Evolutionary conservation across 92 coral and sea anemone species (phyloP).

Genomic region (Phymanthus crucifer): DNA sequence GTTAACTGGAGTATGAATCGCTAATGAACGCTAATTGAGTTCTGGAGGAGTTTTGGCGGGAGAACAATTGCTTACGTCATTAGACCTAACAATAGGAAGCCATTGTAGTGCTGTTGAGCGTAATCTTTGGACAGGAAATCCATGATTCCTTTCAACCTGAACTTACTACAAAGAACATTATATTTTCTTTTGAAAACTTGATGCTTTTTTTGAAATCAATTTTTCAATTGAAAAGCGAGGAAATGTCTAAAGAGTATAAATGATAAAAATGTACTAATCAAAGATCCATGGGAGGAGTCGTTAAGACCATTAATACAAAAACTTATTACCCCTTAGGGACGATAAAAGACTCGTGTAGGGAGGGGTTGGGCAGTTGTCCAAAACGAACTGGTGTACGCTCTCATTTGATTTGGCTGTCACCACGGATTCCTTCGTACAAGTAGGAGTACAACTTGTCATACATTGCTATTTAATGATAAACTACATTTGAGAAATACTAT

Average conservation of each 20-base stretch:
- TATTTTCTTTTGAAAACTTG: neutral
- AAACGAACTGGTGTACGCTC: neutral
- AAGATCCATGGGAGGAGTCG: neutral
- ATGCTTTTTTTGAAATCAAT: neutral
- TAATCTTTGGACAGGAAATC: slow-evolving; percentile 24
- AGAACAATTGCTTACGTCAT: slow-evolving; percentile 16
- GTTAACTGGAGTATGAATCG: slow-evolving; percentile 5
- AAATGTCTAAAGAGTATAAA: neutral
- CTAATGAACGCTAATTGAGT: slow-evolving; percentile 22
- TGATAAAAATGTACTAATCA: neutral
- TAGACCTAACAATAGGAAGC: slow-evolving; percentile 18
- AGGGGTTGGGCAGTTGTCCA: slow-evolving; percentile 9
- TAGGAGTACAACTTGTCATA: too few relatives aligned
- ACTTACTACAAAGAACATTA: neutral
- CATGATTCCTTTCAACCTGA: neutral
- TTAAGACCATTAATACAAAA: neutral
- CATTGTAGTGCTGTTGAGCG: slow-evolving; percentile 6
- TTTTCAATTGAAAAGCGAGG: neutral
- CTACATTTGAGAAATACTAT: too few relatives aligned
- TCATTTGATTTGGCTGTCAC: too few relatives aligned
- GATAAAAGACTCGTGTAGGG: neutral
- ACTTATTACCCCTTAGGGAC: neutral
- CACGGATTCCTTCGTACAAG: too few relatives aligned
- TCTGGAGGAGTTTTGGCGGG: slow-evolving; percentile 3
- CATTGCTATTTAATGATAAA: too few relatives aligned